These are phyloP conservation scores for Drosophila aldrichi DNA, from an alignment of 2,888 invertebrate genomes.

Conservation along the genomic window DNA sequence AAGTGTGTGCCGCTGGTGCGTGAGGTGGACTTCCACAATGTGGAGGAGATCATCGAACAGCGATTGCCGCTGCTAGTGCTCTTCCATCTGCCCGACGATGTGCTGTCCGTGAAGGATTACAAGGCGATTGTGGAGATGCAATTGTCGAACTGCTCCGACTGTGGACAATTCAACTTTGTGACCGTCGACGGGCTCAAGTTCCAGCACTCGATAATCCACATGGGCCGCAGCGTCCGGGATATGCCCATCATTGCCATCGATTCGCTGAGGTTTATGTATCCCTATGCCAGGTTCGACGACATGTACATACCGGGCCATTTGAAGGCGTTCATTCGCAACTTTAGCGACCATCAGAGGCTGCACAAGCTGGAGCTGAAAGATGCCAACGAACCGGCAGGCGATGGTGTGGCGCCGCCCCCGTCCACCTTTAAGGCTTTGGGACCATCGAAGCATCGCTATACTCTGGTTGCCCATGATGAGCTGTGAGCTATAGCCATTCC, in stretches of 20 bases:
- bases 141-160: conserved; percentile 24
- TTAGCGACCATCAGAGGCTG: neutral
- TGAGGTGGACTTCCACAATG: conserved; percentile 54
- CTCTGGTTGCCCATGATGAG: conserved; percentile 60
- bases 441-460: conserved; percentile 67
- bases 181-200: conserved; percentile 54
- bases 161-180: conserved; percentile 41
- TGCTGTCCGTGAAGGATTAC: conserved; percentile 50
- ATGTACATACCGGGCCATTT: conserved; percentile 56
- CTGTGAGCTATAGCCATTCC: conserved; percentile 43
- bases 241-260: conserved; percentile 67
- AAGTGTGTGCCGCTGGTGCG: conserved; percentile 56
- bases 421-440: conserved; percentile 65
- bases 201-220: conserved; percentile 51
- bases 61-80: conserved; percentile 51
- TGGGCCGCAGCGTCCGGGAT: conserved; percentile 41
- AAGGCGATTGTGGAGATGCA: conserved; percentile 64
- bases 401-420: neutral
- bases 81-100: conserved; percentile 48
- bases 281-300: conserved; percentile 36
- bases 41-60: conserved; percentile 65
- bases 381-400: neutral
- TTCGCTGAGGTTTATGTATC: conserved; percentile 53
- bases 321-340: conserved; percentile 43
- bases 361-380: neutral